Conservation (phyloP, 2,888 invertebrate species). For the Megaustenia siamemsis region DNA sequence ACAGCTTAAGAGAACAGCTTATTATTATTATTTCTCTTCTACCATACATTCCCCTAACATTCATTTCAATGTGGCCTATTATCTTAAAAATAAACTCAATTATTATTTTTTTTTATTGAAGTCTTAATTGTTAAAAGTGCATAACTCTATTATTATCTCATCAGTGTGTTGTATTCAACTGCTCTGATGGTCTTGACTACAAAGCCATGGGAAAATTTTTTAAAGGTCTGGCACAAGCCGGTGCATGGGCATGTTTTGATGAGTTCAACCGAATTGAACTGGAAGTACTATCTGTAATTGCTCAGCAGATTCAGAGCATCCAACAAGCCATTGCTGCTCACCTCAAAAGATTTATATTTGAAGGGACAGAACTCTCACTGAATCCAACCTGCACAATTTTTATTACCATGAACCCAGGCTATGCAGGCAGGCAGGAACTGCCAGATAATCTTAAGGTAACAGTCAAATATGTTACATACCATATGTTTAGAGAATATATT, state of each 20-base stretch:
- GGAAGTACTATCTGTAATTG: conserved; percentile 94
- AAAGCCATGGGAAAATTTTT: conserved; percentile 97
- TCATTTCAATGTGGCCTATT: no score
- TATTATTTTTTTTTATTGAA: no score
- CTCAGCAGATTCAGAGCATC: conserved; percentile 95
- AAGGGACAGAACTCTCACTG: conserved; percentile 80
- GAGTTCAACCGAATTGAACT: conserved; percentile 96
- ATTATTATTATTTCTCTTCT: no score
- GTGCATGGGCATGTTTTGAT: conserved; percentile 96
- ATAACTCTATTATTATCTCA: neutral
- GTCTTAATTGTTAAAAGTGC: neutral
- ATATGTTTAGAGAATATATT: no score
- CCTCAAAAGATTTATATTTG: conserved; percentile 88
- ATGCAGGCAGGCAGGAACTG: conserved; percentile 80
- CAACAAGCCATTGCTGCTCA: conserved; percentile 90
- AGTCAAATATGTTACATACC: neutral
- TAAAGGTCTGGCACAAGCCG: conserved; percentile 90
- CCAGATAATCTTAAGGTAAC: conserved; percentile 80
- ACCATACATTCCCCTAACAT: no score
- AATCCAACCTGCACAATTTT: conserved; percentile 80
- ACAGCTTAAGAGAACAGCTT: no score
- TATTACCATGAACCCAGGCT: conserved; percentile 81
- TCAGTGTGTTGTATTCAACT: conserved; percentile 95
- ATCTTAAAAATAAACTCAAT: no score
- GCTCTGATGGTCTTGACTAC: conserved; percentile 95